phyloP scores from a whole-genome alignment of 2,888 invertebrate species.

The Carabus problematicus region DNA sequence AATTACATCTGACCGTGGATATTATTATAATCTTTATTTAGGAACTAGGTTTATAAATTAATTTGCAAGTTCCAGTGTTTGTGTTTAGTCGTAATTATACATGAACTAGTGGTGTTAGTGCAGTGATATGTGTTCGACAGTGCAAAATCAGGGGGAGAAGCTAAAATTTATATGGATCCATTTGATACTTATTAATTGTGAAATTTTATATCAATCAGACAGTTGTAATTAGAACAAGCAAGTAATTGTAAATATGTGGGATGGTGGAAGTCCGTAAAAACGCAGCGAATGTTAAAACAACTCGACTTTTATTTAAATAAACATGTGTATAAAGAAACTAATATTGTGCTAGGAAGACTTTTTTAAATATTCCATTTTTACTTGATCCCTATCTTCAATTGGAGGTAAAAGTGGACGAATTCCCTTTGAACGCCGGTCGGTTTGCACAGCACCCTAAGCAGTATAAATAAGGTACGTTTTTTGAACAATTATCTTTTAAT shows the following conservation, averaged over 20 bases:
- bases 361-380: conserved; percentile 69
- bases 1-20: too few species aligned
- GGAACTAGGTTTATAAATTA: too few species aligned
- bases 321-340: conserved; percentile 11
- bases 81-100: too few species aligned
- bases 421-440: conserved; percentile 68
- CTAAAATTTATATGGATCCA: too few species aligned
- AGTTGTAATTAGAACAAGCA: too few species aligned
- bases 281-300: conserved; percentile 36
- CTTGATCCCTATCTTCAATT: conserved; percentile 70
- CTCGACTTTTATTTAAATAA: conserved; percentile 38
- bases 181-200: too few species aligned
- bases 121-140: too few species aligned
- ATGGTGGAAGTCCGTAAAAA: conserved; percentile 23
- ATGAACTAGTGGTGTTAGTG: too few species aligned
- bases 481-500: conserved; percentile 23
- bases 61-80: too few species aligned
- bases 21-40: too few species aligned
- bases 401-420: conserved; percentile 73
- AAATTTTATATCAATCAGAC: too few species aligned
- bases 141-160: too few species aligned
- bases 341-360: conserved; percentile 45
- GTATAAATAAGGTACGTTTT: conserved; percentile 42
- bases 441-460: conserved; percentile 66
- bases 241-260: conserved; percentile 27